Evolutionary conservation across 2,797 vertebrate species (phyloP).

Genomic region (Xyrichtys novacula): DNA sequence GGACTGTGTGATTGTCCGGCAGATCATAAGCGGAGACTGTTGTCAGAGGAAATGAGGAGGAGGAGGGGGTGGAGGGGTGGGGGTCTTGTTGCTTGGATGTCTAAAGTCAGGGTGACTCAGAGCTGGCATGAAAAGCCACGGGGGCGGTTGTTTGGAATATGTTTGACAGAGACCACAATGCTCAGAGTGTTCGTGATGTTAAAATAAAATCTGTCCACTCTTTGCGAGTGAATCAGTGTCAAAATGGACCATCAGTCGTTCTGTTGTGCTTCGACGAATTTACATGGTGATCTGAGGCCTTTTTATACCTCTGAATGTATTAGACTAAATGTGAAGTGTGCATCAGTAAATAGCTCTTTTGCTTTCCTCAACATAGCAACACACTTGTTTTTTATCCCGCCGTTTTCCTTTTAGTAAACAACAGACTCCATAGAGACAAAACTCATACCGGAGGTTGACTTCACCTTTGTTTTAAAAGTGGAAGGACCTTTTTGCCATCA

Average conservation of each 20-base stretch:
- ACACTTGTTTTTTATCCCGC: neutral
- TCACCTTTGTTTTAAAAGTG: neutral
- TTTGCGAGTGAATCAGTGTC: conserved; percentile 74
- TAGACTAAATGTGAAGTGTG: conserved; percentile 48
- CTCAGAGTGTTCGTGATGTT: conserved; percentile 69
- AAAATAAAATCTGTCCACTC: conserved; percentile 73
- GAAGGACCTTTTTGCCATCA: neutral
- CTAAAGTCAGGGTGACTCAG: conserved; percentile 69
- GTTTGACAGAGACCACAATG: conserved; percentile 74
- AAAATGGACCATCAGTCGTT: conserved; percentile 61
- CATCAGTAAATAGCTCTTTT: conserved; percentile 40
- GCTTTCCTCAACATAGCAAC: neutral
- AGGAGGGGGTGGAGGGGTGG: neutral
- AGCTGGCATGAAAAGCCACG: conserved; percentile 71
- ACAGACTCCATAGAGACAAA: conserved; percentile 20
- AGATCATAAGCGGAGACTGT: conserved; percentile 76
- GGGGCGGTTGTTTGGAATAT: conserved; percentile 75
- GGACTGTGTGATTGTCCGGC: conserved; percentile 62
- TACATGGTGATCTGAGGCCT: conserved; percentile 50
- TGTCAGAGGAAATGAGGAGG: conserved; percentile 59
- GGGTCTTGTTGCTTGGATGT: conserved; percentile 65
- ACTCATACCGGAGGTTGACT: neutral
- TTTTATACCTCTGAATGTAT: conserved; percentile 65
- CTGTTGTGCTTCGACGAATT: conserved; percentile 60
- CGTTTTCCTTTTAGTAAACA: conserved; percentile 19